Evolutionary conservation across 2,888 invertebrate genomes (phyloP).

Genomic region (Drosophila pegasa): DNA sequence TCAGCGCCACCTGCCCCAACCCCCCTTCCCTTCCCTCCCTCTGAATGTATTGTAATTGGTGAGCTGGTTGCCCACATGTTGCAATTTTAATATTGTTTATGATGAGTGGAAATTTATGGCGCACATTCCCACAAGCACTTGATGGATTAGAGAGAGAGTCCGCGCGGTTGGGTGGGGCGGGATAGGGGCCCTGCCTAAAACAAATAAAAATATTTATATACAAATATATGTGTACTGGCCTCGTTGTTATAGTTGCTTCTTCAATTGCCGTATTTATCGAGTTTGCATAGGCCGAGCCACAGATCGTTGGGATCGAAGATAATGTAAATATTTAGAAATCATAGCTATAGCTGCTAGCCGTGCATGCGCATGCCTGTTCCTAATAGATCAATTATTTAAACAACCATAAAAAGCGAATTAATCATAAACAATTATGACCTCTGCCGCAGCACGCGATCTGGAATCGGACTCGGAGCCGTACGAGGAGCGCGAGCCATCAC

Average conservation of each 20-base stretch:
- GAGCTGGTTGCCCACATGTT: constrained; percentile 64
- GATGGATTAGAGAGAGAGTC: constrained; percentile 65
- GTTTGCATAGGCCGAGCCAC: constrained; percentile 54
- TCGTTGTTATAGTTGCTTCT: constrained; percentile 30
- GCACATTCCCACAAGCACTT: constrained; percentile 66
- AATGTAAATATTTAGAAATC: constrained; percentile 58
- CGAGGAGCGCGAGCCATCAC: constrained; percentile 93
- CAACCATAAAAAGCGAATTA: constrained; percentile 19
- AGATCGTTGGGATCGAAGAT: constrained; percentile 54
- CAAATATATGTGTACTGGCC: constrained; percentile 15
- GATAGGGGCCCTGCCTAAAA: constrained; percentile 43
- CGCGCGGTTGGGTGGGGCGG: constrained; percentile 24
- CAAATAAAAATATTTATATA: constrained; percentile 20
- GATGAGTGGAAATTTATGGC: constrained; percentile 69
- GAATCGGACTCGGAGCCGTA: constrained; percentile 90
- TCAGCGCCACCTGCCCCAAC: background rate
- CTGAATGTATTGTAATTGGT: constrained; percentile 18
- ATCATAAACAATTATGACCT: constrained; percentile 24
- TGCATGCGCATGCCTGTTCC: constrained; percentile 59
- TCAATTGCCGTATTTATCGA: constrained; percentile 67
- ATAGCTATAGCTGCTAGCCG: constrained; percentile 20
- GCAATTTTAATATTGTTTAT: constrained; percentile 77
- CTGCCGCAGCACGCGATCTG: constrained; percentile 86
- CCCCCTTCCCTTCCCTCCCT: background rate
- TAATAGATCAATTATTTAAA: constrained; percentile 42